phyloP scores from a whole-genome alignment of 2,888 invertebrate genomes.

The Noctua fimbriata region DNA sequence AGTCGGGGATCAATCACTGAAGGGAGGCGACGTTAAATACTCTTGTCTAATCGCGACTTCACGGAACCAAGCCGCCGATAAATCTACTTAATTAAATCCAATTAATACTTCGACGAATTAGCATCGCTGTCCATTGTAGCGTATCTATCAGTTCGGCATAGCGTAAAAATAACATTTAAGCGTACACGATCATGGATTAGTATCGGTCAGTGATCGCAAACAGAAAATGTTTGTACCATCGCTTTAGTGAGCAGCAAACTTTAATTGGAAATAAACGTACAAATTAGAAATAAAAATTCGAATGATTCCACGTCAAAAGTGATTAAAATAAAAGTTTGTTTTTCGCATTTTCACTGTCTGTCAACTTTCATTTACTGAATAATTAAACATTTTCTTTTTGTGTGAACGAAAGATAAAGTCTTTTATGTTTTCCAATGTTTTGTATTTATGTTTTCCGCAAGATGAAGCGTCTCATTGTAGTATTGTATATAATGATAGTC shows the following conservation, averaged over 20 bases:
- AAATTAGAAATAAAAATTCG: constrained; percentile 39
- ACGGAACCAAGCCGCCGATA: constrained; percentile 55
- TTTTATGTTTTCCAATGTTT: constrained; percentile 59
- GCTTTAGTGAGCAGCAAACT: constrained; percentile 44
- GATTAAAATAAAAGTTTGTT: constrained; percentile 34
- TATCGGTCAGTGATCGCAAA: constrained; percentile 43
- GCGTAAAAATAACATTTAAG: constrained; percentile 53
- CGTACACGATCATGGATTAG: constrained; percentile 51
- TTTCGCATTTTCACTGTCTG: constrained; percentile 28
- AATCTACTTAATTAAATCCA: constrained; percentile 61
- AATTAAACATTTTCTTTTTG: constrained; percentile 55
- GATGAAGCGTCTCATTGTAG: constrained; percentile 76
- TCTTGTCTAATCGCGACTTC: constrained; percentile 47
- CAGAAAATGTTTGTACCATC: constrained; percentile 42
- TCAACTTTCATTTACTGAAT: constrained; percentile 39
- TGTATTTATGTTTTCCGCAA: constrained; percentile 71
- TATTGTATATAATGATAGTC: constrained; percentile 75
- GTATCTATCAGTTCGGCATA: constrained; percentile 42
- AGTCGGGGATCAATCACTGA: constrained; percentile 41
- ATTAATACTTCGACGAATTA: constrained; percentile 59
- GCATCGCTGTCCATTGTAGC: constrained; percentile 36
- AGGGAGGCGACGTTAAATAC: constrained; percentile 43
- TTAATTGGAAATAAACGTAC: constrained; percentile 37
- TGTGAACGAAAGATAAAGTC: constrained; percentile 38
- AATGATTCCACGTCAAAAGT: constrained; percentile 31